These are phyloP conservation scores for Melopsittacus undulatus DNA, from an alignment of 2,797 vertebrate genomes.

Conservation along the genomic window DNA sequence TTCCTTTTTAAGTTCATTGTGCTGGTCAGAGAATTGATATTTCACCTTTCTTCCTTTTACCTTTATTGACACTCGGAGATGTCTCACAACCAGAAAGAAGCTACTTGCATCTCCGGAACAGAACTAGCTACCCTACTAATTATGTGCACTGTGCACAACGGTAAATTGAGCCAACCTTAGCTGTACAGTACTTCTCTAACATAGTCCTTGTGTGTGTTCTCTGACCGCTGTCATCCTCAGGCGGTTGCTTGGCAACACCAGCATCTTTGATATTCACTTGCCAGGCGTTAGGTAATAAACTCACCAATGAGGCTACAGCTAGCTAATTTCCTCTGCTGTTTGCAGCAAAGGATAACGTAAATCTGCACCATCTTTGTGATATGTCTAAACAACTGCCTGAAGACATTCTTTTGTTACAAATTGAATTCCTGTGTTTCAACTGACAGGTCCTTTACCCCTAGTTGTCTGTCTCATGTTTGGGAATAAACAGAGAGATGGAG, in stretches of 20 bases:
- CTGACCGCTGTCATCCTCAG: not conserved
- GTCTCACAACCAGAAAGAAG: not conserved
- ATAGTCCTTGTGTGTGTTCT: not conserved
- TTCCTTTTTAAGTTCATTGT: not conserved
- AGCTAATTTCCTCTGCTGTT: slow-evolving; percentile 66
- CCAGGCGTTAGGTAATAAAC: slow-evolving; percentile 63
- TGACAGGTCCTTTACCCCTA: slow-evolving; percentile 23
- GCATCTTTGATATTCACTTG: slow-evolving; percentile 39
- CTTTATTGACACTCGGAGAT: not conserved
- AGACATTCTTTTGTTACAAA: slow-evolving; percentile 57
- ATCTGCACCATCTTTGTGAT: slow-evolving; percentile 24
- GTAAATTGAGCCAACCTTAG: not conserved
- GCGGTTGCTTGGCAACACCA: slow-evolving; percentile 76
- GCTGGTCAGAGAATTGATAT: not conserved
- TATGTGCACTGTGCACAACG: not conserved
- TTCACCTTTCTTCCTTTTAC: not conserved
- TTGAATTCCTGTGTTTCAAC: slow-evolving; percentile 40
- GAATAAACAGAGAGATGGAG: not conserved
- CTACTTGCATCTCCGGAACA: not conserved
- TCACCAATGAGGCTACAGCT: slow-evolving; percentile 58
- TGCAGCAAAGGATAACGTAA: slow-evolving; percentile 53
- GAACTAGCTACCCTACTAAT: not conserved
- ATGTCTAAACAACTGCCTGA: slow-evolving; percentile 61
- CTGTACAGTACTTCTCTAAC: not conserved
- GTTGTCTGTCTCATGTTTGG: not conserved